Conservation (phyloP, 35 echinoderm and acorn worm species). For the Stichopus chloronotus region DNA sequence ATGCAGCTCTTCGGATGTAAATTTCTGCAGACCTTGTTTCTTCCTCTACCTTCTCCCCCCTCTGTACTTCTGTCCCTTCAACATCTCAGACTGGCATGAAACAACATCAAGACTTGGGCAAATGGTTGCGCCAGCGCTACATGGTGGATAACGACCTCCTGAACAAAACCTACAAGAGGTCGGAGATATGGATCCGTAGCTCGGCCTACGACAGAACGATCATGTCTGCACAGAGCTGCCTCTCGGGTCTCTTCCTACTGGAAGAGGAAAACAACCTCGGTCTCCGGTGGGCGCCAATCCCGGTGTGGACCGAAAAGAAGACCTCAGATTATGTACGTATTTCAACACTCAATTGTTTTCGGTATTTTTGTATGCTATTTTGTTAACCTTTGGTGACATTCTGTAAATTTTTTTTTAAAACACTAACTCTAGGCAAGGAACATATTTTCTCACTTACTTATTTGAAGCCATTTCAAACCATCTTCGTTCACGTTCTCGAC, state of each 20-base stretch:
- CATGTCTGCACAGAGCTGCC: constrained; percentile 88
- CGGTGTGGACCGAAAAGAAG: constrained; percentile 35
- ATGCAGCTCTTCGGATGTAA: no score
- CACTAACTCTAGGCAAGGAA: no score
- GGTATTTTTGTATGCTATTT: neutral
- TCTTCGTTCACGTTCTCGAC: no score
- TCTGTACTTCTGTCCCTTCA: neutral
- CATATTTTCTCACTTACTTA: no score
- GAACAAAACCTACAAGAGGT: constrained; percentile 59
- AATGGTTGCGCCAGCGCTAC: constrained; percentile 71
- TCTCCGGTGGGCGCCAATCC: constrained; percentile 29
- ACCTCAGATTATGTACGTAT: constrained; percentile 37
- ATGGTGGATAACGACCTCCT: constrained; percentile 29
- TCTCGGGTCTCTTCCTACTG: constrained; percentile 73
- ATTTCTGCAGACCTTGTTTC: neutral
- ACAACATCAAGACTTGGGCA: constrained; percentile 79
- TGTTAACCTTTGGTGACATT: neutral
- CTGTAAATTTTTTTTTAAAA: no score
- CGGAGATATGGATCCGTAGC: constrained; percentile 76
- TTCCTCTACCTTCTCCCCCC: neutral
- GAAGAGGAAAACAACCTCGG: neutral
- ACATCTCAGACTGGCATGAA: constrained; percentile 73
- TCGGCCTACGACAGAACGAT: constrained; percentile 81
- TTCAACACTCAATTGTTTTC: neutral
- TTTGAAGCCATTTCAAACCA: no score